Conservation (phyloP, 2,797 vertebrate species). For the Danio choprae region DNA sequence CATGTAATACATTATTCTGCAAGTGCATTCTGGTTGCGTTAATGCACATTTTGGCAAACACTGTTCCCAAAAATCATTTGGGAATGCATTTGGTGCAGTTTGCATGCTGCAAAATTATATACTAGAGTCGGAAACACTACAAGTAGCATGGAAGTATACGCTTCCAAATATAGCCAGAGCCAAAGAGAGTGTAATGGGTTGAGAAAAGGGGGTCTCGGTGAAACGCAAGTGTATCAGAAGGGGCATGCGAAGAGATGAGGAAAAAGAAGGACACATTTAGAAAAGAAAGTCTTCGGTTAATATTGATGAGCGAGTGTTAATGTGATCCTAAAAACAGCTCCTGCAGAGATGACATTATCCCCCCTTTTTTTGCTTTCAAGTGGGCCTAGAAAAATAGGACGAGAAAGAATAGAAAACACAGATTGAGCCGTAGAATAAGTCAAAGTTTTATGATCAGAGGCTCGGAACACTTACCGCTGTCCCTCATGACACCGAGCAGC, state of each 20-base stretch:
- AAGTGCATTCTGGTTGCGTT: neutral
- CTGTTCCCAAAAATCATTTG: neutral
- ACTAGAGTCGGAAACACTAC: neutral
- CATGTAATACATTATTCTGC: neutral
- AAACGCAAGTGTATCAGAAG: constrained; percentile 48
- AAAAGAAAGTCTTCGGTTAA: constrained; percentile 62
- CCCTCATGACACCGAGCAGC: constrained; percentile 56
- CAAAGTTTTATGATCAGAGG: constrained; percentile 63
- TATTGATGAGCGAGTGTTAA: constrained; percentile 63
- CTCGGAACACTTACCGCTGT: constrained; percentile 56
- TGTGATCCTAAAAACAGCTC: constrained; percentile 50
- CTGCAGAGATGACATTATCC: constrained; percentile 35
- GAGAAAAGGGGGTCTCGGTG: constrained; percentile 43
- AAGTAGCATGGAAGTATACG: neutral
- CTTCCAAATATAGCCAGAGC: constrained; percentile 18
- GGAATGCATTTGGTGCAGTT: neutral
- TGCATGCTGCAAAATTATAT: constrained; percentile 6
- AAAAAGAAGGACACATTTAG: constrained; percentile 59
- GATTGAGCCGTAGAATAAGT: constrained; percentile 54
- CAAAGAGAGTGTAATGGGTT: neutral
- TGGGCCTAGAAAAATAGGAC: constrained; percentile 40
- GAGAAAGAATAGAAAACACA: constrained; percentile 40
- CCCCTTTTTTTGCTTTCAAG: constrained; percentile 32
- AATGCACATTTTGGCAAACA: constrained; percentile 7
- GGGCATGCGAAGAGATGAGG: constrained; percentile 57